Evolutionary conservation across 2,797 vertebrate species (phyloP).

Genomic region (Capromys pilorides): DNA sequence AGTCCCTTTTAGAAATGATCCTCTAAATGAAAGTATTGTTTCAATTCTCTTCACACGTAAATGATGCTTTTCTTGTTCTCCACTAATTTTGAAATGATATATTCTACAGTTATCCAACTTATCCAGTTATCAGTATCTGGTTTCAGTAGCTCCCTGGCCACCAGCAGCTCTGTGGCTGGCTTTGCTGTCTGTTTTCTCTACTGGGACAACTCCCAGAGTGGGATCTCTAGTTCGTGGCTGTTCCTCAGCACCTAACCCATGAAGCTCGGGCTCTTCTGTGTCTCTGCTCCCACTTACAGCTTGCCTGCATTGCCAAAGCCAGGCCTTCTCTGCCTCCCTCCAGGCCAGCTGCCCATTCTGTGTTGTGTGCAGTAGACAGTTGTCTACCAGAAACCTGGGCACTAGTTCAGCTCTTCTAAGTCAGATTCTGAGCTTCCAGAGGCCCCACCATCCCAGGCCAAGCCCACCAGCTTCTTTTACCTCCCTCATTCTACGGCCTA

Average conservation of each 20-base stretch:
- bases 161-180: neutral
- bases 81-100: neutral
- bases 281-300: neutral
- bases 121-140: neutral
- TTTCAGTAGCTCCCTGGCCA: neutral
- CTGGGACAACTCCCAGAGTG: neutral
- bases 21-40: neutral
- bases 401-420: neutral
- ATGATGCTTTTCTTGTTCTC: neutral
- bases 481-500: neutral
- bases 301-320: neutral
- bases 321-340: neutral
- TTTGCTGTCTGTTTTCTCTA: neutral
- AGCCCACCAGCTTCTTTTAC: neutral
- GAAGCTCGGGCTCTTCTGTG: neutral
- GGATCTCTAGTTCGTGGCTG: neutral
- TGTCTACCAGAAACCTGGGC: neutral
- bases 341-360: neutral
- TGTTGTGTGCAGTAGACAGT: neutral
- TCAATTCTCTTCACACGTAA: constrained; percentile 8
- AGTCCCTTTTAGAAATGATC: constrained; percentile 17
- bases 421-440: neutral
- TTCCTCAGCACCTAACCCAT: neutral
- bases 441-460: neutral
- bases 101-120: neutral